Percentiles rank a stretch among this genome's conserved stretches.
These are phyloP conservation scores for Denticeps clupeoides DNA, from an alignment of 2,797 vertebrate species.

Conservation along the genomic window DNA sequence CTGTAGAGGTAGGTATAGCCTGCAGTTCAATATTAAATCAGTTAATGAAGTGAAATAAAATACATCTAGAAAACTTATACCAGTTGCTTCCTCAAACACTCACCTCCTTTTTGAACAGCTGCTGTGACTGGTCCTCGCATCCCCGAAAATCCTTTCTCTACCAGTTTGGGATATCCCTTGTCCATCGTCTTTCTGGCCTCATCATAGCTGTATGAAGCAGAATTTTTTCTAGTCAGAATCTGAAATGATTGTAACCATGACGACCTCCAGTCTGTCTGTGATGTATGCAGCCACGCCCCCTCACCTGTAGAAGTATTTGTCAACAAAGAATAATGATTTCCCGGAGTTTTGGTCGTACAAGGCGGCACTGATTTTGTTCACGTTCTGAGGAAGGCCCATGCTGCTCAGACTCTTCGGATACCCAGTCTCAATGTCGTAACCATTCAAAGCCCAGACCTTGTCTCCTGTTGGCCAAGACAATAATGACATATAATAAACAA, in stretches of 20 bases:
- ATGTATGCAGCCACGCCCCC: background rate
- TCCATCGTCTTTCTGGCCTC: conserved; percentile 59
- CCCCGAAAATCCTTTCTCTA: conserved; percentile 47
- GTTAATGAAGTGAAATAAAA: no score
- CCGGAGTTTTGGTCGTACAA: conserved; percentile 48
- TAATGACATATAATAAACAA: background rate
- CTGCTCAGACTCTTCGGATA: conserved; percentile 60
- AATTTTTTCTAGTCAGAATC: background rate
- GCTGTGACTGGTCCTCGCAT: conserved; percentile 54
- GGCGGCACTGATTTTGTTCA: conserved; percentile 65
- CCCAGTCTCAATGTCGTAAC: conserved; percentile 45
- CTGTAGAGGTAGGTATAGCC: conserved; percentile 50
- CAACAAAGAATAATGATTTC: conserved; percentile 71
- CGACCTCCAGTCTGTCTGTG: background rate
- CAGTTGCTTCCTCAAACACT: conserved; percentile 4
- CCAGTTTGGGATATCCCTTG: conserved; percentile 49
- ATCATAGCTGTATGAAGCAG: conserved; percentile 56
- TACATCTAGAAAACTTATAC: background rate
- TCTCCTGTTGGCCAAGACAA: conserved; percentile 21
- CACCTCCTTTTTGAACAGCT: conserved; percentile 67
- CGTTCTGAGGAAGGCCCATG: conserved; percentile 56
- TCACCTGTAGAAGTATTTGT: conserved; percentile 67
- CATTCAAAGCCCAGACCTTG: conserved; percentile 57
- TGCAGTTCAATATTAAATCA: no score
- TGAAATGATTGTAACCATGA: background rate